Evolutionary conservation across 2,797 vertebrate species (phyloP), one percentile per base, ranked within the genome.

Genomic region (Scolopax rusticola): DNA sequence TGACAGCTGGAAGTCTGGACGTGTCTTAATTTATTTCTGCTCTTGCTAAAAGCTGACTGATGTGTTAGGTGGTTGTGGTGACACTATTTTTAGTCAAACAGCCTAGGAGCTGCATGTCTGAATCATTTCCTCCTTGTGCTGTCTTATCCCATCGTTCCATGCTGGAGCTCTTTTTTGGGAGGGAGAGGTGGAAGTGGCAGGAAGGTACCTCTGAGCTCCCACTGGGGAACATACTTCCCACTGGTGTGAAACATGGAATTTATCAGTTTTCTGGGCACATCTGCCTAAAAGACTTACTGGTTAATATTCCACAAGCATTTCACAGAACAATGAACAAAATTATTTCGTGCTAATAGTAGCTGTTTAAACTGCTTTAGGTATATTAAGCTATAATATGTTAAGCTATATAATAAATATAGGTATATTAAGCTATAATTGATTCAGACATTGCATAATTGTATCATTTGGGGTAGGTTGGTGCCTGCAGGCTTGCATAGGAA

Each of bases 161-260:
- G 23, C 2, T 11, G 40, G 20, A 59, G 32, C 30, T 63, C 10
- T 38, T 41, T 41, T 48, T 7, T 18, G 40, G 36, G 21, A 12
- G 40, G 40, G n/a, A 48, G 76, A 33, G 56, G 25, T 77, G 60
- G 67, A 28, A 65, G 21, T 11, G 32, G 19, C 19, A 25, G 56
- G 33, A 60, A 33, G n/a, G 40, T 64, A 30, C 40, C 67, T 63
- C 63, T 11, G 38, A 84, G 21, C 56, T 76, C 33, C 25, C 0
- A 0, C n/a, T 50, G 0, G 0, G 43, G n/a, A 27, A 19, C 0
- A 1, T 23, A 28, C 33, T 81, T 68, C 32, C 28, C 2, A 0
- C 2, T 24, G 40, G 6, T 30, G 30, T 43, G 74, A 70, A 73
- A 51, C 11, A 21, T 0, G 3, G 28, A 48, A 14, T 53, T 53